These are phyloP conservation scores for Pyrgilauda ruficollis DNA, from an alignment of 2,113 vertebrate genomes.

Conservation along the genomic window DNA sequence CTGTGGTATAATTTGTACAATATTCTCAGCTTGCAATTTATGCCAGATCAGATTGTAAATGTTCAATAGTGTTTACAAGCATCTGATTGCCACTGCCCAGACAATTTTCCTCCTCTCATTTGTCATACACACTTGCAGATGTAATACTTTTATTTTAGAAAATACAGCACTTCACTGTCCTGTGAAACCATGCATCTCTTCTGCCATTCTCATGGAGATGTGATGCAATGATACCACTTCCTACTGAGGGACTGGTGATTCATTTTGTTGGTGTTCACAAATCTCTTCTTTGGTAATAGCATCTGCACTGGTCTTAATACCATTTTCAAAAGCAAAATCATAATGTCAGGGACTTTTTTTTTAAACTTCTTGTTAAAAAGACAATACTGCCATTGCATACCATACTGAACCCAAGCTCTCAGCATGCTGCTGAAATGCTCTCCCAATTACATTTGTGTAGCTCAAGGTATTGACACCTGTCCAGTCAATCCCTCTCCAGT, in stretches of 20 bases:
- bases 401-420: not conserved
- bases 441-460: not conserved
- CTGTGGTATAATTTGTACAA: not conserved
- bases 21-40: not conserved
- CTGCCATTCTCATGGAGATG: constrained; percentile 35
- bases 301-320: constrained; percentile 1
- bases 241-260: constrained; percentile 39
- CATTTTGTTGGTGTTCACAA: constrained; percentile 33
- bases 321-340: not conserved
- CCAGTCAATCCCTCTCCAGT: not conserved
- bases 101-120: not conserved
- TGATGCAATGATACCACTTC: constrained; percentile 19
- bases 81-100: not conserved
- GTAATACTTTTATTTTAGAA: not conserved
- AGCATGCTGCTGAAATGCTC: not conserved
- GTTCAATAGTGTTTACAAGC: not conserved
- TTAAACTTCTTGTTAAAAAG: not conserved
- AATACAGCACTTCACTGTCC: not conserved
- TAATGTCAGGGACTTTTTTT: not conserved
- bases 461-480: not conserved
- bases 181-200: constrained; percentile 6
- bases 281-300: constrained; percentile 28
- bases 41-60: not conserved
- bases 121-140: not conserved
- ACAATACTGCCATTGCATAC: not conserved